These are phyloP conservation scores for Phallusia fumigata DNA, from an alignment of 23 tunicate genomes.

Conservation along the genomic window DNA sequence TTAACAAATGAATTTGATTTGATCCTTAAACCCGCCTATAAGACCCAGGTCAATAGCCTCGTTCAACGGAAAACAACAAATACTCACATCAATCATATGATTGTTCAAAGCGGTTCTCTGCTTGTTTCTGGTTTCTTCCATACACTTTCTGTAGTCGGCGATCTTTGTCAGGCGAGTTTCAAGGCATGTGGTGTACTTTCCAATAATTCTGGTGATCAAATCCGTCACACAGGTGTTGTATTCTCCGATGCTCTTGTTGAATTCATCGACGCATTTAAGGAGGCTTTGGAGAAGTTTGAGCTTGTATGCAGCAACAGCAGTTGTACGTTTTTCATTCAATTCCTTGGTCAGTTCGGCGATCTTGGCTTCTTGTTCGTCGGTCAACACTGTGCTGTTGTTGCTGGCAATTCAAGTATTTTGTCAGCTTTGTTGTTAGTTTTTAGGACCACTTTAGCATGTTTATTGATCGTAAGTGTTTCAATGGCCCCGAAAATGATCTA, in stretches of 20 bases:
- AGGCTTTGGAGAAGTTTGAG: not conserved
- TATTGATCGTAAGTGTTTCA: no score
- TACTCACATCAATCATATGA: not conserved
- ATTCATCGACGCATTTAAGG: not conserved
- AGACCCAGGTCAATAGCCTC: not conserved
- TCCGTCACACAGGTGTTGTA: not conserved
- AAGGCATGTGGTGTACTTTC: not conserved
- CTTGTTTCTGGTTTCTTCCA: not conserved
- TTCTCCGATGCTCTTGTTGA: not conserved
- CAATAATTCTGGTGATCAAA: not conserved
- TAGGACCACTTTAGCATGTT: no score
- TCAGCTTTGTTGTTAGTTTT: no score
- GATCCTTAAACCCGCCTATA: not conserved
- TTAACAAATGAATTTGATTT: no score
- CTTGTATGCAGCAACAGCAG: constrained; percentile 8
- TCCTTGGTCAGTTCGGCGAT: constrained; percentile 14
- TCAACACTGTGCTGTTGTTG: constrained; percentile 16
- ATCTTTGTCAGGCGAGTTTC: not conserved
- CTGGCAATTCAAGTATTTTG: not conserved
- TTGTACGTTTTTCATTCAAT: not conserved
- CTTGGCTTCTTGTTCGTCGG: constrained; percentile 21
- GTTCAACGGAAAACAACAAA: not conserved
- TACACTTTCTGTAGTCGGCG: constrained; percentile 6
- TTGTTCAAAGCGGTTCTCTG: not conserved
- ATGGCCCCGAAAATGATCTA: no score